These are phyloP conservation scores for Spisula subtruncata DNA, from an alignment of 2,888 invertebrate species.

Conservation along the genomic window DNA sequence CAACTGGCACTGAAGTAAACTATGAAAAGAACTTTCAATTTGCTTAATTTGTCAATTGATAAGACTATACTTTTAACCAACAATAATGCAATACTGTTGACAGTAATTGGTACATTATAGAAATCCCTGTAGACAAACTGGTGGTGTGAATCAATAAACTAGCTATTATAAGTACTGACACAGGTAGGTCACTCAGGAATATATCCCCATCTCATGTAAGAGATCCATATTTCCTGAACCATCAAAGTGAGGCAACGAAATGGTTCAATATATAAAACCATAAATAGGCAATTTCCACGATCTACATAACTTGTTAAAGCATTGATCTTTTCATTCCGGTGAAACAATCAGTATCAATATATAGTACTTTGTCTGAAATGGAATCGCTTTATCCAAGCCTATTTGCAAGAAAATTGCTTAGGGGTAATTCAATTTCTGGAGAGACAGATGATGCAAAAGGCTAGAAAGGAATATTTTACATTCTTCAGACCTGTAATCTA, in stretches of 20 bases:
- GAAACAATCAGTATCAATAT: not conserved
- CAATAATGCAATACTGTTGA: not conserved
- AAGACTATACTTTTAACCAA: not conserved
- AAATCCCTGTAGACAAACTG: conserved; percentile 1
- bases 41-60: too few species aligned
- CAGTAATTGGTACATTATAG: not conserved
- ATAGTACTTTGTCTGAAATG: too few species aligned
- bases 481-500: too few species aligned
- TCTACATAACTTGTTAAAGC: not conserved
- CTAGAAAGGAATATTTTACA: too few species aligned
- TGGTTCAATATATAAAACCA: not conserved
- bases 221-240: not conserved
- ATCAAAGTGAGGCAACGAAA: not conserved
- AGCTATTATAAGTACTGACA: not conserved
- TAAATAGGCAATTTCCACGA: not conserved
- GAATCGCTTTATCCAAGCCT: too few species aligned
- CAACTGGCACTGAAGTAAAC: too few species aligned
- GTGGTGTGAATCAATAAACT: not conserved
- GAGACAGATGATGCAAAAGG: too few species aligned
- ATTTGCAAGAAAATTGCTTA: too few species aligned
- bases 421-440: too few species aligned
- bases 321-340: not conserved
- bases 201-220: not conserved
- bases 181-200: not conserved
- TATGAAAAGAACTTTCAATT: too few species aligned